Percentiles rank a stretch among this genome's conserved stretches.
Conservation (phyloP, 2,888 invertebrate species). For the Palloptera scutellata region DNA sequence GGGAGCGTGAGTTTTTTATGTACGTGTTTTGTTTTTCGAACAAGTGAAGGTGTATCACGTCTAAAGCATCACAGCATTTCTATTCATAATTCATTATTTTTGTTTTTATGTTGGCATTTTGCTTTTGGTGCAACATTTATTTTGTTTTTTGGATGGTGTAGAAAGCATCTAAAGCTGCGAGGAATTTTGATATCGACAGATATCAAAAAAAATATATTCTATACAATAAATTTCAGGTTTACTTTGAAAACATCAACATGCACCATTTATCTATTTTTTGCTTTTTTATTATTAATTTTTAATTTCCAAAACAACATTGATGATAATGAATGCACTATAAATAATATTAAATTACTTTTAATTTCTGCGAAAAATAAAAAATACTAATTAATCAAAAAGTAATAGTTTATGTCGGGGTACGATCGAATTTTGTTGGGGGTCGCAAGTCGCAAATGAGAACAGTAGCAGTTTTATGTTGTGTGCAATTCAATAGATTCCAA, state of each 20-base stretch:
- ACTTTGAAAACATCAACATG: conserved; percentile 54
- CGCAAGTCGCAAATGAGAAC: too few species aligned
- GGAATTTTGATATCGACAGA: conserved; percentile 23
- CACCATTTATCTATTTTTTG: conserved; percentile 36
- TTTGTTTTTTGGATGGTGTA: conserved; percentile 42
- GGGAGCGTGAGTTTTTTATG: conserved; percentile 7
- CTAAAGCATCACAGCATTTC: conserved; percentile 47
- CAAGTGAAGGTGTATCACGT: conserved; percentile 36
- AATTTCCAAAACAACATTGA: conserved; percentile 22
- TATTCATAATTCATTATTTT: too few species aligned
- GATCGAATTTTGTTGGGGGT: too few species aligned
- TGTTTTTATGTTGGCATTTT: not conserved
- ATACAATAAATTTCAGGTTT: conserved; percentile 29
- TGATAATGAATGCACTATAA: not conserved
- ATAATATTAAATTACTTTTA: not conserved
- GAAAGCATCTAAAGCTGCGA: conserved; percentile 54
- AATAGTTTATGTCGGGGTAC: conserved; percentile 21
- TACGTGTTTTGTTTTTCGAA: not conserved
- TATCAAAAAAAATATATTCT: conserved; percentile 36
- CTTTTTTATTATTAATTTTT: conserved; percentile 15
- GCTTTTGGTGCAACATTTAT: conserved; percentile 20
- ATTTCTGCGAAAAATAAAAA: conserved; percentile 12
- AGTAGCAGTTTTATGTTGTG: too few species aligned
- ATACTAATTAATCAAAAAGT: conserved; percentile 34
- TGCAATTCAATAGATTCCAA: too few species aligned